A percentile compares a stretch with the other conserved stretches of the same genome.
Evolutionary conservation across 1,140 invertebrate genomes (phyloP).

Genomic region (Globodera rostochiensis): DNA sequence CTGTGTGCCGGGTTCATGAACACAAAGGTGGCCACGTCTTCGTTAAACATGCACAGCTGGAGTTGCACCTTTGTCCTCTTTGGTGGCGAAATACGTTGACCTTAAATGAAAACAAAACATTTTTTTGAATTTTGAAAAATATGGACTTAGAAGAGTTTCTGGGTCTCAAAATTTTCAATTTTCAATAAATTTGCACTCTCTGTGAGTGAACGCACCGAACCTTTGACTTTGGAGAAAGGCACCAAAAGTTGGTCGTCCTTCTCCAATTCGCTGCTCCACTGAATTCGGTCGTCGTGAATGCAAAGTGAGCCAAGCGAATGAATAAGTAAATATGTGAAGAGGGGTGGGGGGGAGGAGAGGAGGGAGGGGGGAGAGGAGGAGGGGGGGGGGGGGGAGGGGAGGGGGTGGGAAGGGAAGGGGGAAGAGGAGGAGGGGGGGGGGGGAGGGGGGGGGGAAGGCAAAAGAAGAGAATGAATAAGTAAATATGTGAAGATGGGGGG

Average conservation of each 20-base stretch:
- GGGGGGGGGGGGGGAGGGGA: background rate
- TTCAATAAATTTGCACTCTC: conserved; percentile 9
- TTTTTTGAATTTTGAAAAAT: background rate
- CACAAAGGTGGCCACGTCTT: conserved; percentile 90
- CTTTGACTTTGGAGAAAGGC: conserved; percentile 53
- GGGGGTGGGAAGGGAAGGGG: background rate
- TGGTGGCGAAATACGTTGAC: conserved; percentile 96
- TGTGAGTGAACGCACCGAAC: conserved; percentile 27
- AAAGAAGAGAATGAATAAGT: no score
- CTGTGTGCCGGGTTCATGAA: conserved; percentile 85
- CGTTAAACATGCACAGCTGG: conserved; percentile 91
- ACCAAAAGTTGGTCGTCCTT: conserved; percentile 37
- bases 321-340: no score
- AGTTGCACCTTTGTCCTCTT: conserved; percentile 97
- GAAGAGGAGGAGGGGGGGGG: background rate
- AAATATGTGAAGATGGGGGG: no score
- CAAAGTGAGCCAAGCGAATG: conserved; percentile 50
- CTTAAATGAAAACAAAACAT: conserved; percentile 69
- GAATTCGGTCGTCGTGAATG: conserved; percentile 49
- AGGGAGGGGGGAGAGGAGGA: background rate
- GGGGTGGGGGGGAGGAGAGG: no score
- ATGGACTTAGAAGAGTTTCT: no score
- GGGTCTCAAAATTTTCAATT: conserved; percentile 18
- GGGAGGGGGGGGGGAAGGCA: background rate
- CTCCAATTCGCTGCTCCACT: conserved; percentile 36